A percentile compares a stretch with the other conserved stretches of the same genome.
phyloP scores from a whole-genome alignment of 2,888 invertebrate species.

The Hypolimnas misippus region DNA sequence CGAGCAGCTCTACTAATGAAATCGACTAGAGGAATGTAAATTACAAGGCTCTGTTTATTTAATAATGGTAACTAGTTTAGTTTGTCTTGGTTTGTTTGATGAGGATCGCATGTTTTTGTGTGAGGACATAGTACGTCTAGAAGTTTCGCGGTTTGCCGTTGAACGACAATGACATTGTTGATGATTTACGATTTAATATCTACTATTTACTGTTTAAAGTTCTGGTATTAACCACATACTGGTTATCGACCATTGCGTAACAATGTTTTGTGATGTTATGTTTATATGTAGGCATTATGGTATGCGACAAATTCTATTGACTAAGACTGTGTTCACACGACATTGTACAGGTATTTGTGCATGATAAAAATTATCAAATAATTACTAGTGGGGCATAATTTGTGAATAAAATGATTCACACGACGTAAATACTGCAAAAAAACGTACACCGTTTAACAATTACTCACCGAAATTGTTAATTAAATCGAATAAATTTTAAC shows the following conservation, averaged over 20 bases:
- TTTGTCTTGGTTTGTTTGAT: slow-evolving; percentile 59
- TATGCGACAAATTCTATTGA: no score
- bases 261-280: background rate
- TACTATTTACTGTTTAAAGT: slow-evolving; percentile 4
- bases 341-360: no score
- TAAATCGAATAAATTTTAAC: no score
- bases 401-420: no score
- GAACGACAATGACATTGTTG: slow-evolving; percentile 8
- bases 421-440: no score
- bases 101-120: slow-evolving; percentile 44
- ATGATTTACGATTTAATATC: slow-evolving; percentile 10
- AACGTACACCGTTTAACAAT: no score
- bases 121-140: slow-evolving; percentile 10
- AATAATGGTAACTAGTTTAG: slow-evolving; percentile 56
- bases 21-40: slow-evolving; percentile 53
- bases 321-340: no score
- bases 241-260: background rate
- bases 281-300: no score
- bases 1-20: slow-evolving; percentile 49
- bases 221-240: background rate
- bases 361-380: no score
- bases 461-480: no score
- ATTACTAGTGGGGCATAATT: no score
- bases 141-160: slow-evolving; percentile 3
- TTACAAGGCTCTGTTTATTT: slow-evolving; percentile 53